Base-by-base conservation (phyloP, 2,113 vertebrate genomes). In the Chaetodon auriga region DNA sequence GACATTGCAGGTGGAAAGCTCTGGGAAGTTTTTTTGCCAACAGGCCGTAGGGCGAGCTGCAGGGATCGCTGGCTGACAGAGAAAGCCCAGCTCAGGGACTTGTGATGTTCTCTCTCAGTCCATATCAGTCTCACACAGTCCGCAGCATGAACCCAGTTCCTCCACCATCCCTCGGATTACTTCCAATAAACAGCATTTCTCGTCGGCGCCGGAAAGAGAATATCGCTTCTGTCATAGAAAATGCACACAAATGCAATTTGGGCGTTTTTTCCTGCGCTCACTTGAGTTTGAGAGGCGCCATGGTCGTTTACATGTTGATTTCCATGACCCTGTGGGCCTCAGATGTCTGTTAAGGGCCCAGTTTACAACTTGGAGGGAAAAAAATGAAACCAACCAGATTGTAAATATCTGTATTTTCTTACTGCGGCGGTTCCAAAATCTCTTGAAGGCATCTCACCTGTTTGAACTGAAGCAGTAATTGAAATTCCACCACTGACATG, bases 1-100 rank as follows among this genome's bases (percentile, higher is more conserved):
- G 91, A 86, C 92, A 87, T 84, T 80, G 86, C 85, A 93, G 90
- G 91, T 92, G 87, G 87, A 90, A 90, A 80, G 81, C 90, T 78
- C 53, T 61, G 75, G 87, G 88, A 91, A 88, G 80, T 86, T 82
- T 80, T 51, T 80, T 72, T 86, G 87, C 88, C 89, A 91, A 88
- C 72, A 64, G 90, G 75, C 84, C 88, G 72, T 2, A 6, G 68
- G 86, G 90, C 19, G 49, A 84, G 89, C 90, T 68, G 78, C 80
- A 36, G 87, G 92, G 86, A 86, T 75, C 41, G 19, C 82, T 60
- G 88, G 85, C 80, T 85, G 90, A 87, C 82, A 81, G 85, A 87
- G 54, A 77, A 79, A 74, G 69, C 70, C 75, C 81, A 54, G 82
- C 88, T 90, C 87, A 80, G 81, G 84, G 84, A 85, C 86, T 75